A percentile compares a stretch with the other conserved stretches of the same genome.
These are phyloP conservation scores for Pimephales promelas DNA, from an alignment of 2,113 vertebrate species.

Conservation along the genomic window DNA sequence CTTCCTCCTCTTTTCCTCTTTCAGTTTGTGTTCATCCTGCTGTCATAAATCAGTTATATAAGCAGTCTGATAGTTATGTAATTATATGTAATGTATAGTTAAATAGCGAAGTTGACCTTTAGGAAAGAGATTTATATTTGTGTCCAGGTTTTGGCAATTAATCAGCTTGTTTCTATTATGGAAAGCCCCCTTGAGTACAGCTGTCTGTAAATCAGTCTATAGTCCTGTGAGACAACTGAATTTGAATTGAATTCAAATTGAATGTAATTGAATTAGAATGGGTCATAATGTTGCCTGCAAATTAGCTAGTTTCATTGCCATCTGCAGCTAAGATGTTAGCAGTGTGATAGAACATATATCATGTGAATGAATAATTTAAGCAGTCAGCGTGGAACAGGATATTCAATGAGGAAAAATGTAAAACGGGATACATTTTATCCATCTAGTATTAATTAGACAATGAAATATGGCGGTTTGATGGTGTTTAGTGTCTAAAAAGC, in stretches of 20 bases:
- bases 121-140: constrained; percentile 45
- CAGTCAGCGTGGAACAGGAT: not conserved
- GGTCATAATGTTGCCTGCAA: not conserved
- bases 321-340: not conserved
- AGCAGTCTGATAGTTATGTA: constrained; percentile 11
- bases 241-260: not conserved
- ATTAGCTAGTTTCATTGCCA: constrained; percentile 8
- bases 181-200: constrained; percentile 7
- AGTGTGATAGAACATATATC: not conserved
- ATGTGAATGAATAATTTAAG: constrained; percentile 6
- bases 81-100: not conserved
- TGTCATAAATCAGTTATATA: not conserved
- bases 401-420: not conserved
- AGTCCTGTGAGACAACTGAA: not conserved
- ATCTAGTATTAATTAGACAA: not conserved
- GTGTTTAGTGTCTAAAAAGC: not conserved
- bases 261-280: constrained; percentile 34
- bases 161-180: constrained; percentile 16
- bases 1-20: not conserved
- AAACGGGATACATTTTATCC: not conserved
- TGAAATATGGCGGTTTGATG: not conserved
- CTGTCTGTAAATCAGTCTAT: constrained; percentile 20
- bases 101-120: constrained; percentile 48
- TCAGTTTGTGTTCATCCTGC: not conserved
- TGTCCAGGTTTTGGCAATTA: constrained; percentile 39